Conservation (phyloP, 2,797 vertebrate species). For the Myotis pilosus region DNA sequence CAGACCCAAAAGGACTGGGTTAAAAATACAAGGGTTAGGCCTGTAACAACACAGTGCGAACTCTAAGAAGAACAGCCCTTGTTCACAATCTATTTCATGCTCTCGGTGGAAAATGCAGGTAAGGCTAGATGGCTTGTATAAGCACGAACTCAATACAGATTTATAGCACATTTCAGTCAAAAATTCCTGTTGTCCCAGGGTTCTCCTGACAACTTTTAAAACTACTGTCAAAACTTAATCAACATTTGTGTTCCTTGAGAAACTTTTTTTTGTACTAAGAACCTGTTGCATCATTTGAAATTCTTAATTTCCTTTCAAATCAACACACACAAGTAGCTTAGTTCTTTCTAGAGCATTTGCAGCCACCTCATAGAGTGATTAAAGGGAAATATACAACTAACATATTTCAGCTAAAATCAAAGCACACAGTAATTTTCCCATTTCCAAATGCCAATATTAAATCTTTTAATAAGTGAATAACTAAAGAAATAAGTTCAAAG, state of each 20-base stretch:
- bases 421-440: background rate
- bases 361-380: background rate
- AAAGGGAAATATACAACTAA: background rate
- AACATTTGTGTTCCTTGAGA: background rate
- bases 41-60: background rate
- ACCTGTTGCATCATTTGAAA: background rate
- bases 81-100: background rate
- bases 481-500: background rate
- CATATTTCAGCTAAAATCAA: background rate
- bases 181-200: background rate
- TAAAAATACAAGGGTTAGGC: background rate
- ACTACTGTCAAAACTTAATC: background rate
- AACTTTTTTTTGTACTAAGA: background rate
- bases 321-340: background rate
- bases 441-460: background rate
- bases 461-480: background rate
- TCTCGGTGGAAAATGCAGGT: slow-evolving; percentile 14
- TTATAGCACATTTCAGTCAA: background rate
- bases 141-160: background rate
- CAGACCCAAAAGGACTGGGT: background rate
- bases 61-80: background rate
- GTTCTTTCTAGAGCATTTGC: background rate
- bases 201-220: slow-evolving; percentile 28
- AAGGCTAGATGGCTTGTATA: background rate
- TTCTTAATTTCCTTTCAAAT: background rate